Evolutionary conservation across 2,888 invertebrate species (phyloP), one percentile per base, ranked within the genome.

Genomic region (Brachycybe producta): DNA sequence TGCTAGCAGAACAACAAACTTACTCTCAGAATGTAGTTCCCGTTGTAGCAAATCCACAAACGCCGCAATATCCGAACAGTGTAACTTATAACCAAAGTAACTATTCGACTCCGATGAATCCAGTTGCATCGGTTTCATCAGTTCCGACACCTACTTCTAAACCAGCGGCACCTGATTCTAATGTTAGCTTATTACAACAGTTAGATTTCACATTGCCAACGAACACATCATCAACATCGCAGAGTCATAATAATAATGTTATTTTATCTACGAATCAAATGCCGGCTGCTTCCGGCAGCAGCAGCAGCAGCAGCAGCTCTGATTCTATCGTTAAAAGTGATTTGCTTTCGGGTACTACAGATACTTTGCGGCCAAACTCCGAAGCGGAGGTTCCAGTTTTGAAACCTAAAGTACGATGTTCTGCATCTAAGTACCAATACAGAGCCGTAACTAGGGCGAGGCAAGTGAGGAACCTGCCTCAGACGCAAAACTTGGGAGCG

Each of bases 111-210:
- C 21, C 40, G 23, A n/a, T 23, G n/a, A 4, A 19, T 23, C n/a
- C 15, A 41, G 8, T 19, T 24, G 23, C 19, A 24, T 7, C 21
- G 5, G 26, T 5, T 23, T n/a, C 26, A n/a, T 5, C 27, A 44
- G 17, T 32, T 44, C 8, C 44, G n/a, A n/a, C 19, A 17, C 7
- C 40, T 42, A 21, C 28, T 24, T 28, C 39, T 17, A 19, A 38
- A 48, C 7, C 38, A 38, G 21, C 48, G 19, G 39, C 21, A 19
- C 38, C 21, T 21, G 35, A 27, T 45, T 49, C 49, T 11, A 49
- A 49, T 45, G 30, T 44, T 23, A 51, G 52, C 28, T 44, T 44
- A 42, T 42, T 32, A 28, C 52, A 42, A 44, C 44, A 51, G 21
- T 26, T 34, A 27, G 43, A 36, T 26, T 30, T 30, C 8, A n/a